Evolutionary conservation across 2,113 vertebrate genomes (phyloP), one percentile per base, ranked within the genome.

Genomic region (Lasiurus cinereus): DNA sequence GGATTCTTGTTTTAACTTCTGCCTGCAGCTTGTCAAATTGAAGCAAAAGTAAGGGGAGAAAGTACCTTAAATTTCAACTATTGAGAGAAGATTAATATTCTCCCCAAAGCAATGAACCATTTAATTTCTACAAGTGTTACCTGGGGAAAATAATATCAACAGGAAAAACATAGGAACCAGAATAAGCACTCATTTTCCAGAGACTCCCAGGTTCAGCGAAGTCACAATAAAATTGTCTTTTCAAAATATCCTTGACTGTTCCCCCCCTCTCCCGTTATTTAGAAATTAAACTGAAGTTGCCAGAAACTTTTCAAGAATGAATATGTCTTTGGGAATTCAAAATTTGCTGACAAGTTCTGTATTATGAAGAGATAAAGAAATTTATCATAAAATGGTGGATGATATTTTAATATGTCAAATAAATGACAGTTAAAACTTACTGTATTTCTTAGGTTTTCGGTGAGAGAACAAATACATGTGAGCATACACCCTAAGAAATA

Each of bases 1-100:
- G 39, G 52, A 88, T 96, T 97, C 14, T 79, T 91, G 64, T 66
- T 84, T 96, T 77, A 91, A 93, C 93, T 91, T 93, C 74, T 96
- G 43, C 91, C 72, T 39, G 19, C 87, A 95, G 27, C 66, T 95
- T 96, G 59, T 93, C 66, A 93, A 86, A 67, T 72, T 54, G 27
- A 91, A 92, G 27, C 33, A 93, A 87, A 97, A 95, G 64, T 56
- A 88, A 69, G 27, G 27, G 48, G 36, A 8, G 36, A 21, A 66
- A 33, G 14, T 73, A 76, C 18, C 79, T 95, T 93, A 93, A 72
- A 91, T 91, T 91, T 82, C 95, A 95, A 52, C 59, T 78, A 48
- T 50, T n/a, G 22, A 50, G 43, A 12, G 3, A 94, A 90, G 59
- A 80, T 31, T 84, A 93, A 82, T 89, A 84, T 69, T 93, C 83